These are phyloP conservation scores for Brachionus angularis DNA, from an alignment of 1,140 invertebrate genomes.

Conservation along the genomic window DNA sequence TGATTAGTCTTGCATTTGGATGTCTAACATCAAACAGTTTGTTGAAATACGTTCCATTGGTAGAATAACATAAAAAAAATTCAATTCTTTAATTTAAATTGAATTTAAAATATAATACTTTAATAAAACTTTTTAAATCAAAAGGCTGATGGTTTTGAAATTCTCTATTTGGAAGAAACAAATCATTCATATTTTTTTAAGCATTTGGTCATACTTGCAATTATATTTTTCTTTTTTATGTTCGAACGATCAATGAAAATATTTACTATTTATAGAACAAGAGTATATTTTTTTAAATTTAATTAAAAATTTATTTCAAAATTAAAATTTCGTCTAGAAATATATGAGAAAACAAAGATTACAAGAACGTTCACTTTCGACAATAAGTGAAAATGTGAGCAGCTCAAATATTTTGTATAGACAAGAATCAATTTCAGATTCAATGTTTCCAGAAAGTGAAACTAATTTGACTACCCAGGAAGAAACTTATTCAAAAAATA, in stretches of 20 bases:
- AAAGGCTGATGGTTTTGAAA: conserved; percentile 38
- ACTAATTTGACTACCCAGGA: too few species aligned
- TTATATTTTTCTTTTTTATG: conserved; percentile 41
- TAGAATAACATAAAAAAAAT: conserved; percentile 43
- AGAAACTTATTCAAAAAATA: too few species aligned
- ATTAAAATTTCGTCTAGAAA: too few species aligned
- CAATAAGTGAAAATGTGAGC: too few species aligned
- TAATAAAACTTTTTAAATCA: background rate
- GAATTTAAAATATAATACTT: background rate
- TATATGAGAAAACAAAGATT: too few species aligned
- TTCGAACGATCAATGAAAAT: conserved; percentile 42
- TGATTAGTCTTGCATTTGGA: conserved; percentile 68
- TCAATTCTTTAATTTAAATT: background rate
- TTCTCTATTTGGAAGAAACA: conserved; percentile 17
- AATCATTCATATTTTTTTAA: conserved; percentile 31
- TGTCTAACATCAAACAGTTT: conserved; percentile 64
- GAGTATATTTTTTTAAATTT: background rate
- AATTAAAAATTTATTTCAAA: too few species aligned
- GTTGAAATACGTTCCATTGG: conserved; percentile 67
- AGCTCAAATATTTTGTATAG: too few species aligned
- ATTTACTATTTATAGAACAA: conserved; percentile 7
- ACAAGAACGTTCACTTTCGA: too few species aligned
- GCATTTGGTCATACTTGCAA: conserved; percentile 7
- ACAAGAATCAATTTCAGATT: too few species aligned
- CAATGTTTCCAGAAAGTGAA: too few species aligned